phyloP scores from a whole-genome alignment of 2,888 invertebrate genomes.

The Eueremaeus valkanovi region DNA sequence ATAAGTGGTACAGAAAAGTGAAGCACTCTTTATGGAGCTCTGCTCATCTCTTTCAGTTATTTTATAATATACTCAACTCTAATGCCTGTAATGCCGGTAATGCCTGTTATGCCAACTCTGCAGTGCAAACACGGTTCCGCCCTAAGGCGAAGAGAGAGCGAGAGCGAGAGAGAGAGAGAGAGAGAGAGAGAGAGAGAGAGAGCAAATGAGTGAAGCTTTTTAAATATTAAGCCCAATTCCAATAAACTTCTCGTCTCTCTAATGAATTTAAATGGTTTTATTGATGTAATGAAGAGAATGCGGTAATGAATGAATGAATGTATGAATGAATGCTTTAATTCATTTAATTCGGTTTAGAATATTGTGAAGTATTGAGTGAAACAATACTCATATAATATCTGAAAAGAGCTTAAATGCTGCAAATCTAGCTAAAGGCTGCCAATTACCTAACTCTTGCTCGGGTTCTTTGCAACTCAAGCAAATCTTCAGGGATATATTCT shows the following conservation, averaged over 20 bases:
- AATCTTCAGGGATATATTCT: conserved; percentile 1
- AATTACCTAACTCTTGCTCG: too few relatives aligned
- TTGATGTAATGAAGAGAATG: not conserved
- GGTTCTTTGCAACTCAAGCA: conserved; percentile 7
- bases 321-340: too few relatives aligned
- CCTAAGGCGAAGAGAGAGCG: not conserved
- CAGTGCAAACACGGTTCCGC: conserved; percentile 13
- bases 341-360: too few relatives aligned
- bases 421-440: too few relatives aligned
- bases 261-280: conserved; percentile 28
- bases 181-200: too few relatives aligned
- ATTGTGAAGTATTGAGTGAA: too few relatives aligned
- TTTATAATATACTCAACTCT: not conserved
- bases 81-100: not conserved
- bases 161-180: too few relatives aligned
- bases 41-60: conserved; percentile 9
- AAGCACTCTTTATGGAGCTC: conserved; percentile 7
- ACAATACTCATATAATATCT: too few relatives aligned
- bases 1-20: conserved; percentile 1
- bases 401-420: too few relatives aligned
- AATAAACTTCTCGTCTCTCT: conserved; percentile 11
- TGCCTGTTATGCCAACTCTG: not conserved
- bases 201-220: too few relatives aligned
- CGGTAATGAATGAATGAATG: too few relatives aligned
- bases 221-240: not conserved